These are phyloP conservation scores for Amphipyra berbera DNA, from an alignment of 2,888 invertebrate genomes.

Conservation along the genomic window DNA sequence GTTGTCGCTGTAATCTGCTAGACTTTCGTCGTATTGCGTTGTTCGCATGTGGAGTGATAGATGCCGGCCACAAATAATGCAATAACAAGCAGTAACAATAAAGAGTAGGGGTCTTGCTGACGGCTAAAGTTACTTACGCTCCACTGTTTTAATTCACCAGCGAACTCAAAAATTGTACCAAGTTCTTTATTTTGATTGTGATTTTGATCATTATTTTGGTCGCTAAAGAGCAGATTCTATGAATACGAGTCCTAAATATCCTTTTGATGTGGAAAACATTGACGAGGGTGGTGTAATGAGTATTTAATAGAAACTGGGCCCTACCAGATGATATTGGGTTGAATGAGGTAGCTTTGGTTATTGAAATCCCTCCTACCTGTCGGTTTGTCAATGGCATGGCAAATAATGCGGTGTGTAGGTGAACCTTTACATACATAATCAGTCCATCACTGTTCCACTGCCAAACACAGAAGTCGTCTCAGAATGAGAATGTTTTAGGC, in stretches of 20 bases:
- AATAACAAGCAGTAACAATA: not conserved
- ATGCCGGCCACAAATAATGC: too few species aligned
- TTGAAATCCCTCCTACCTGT: too few species aligned
- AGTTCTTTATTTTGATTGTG: constrained; percentile 25
- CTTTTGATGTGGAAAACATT: constrained; percentile 64
- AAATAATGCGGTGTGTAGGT: too few species aligned
- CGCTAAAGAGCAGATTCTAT: not conserved
- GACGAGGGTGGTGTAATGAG: constrained; percentile 41
- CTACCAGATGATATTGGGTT: constrained; percentile 19
- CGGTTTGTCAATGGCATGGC: not conserved
- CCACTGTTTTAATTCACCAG: constrained; percentile 28
- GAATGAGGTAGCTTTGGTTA: not conserved
- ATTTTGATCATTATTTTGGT: constrained; percentile 25
- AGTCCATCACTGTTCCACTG: too few species aligned
- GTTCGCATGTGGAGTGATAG: too few species aligned
- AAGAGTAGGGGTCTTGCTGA: constrained; percentile 20
- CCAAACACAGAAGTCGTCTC: too few species aligned
- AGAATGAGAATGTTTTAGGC: too few species aligned
- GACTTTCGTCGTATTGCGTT: too few species aligned
- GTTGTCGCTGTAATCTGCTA: too few species aligned
- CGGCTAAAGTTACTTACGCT: constrained; percentile 23
- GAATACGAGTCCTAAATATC: constrained; percentile 38
- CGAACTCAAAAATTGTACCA: constrained; percentile 24
- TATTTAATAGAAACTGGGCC: constrained; percentile 26
- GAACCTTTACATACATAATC: too few species aligned